Base-by-base conservation (phyloP, 2,797 vertebrate species). In the Pseudotriccus pelzelni region DNA sequence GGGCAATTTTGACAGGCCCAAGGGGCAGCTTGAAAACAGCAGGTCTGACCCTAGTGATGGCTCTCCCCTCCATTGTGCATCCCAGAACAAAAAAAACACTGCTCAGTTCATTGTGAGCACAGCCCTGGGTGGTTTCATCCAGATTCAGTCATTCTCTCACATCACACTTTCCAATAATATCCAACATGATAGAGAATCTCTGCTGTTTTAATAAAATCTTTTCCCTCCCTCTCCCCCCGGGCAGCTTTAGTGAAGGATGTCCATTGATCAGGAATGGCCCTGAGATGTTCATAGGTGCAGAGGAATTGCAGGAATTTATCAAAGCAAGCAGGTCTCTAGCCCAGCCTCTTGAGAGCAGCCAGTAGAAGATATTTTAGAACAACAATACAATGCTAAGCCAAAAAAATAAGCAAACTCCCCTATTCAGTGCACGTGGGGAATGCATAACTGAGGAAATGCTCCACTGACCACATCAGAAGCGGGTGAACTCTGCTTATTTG, bases 271-370 rank as follows among this genome's bases (percentile, higher is more conserved):
- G 55, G 34, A 88, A 88, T 10, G 37, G 66, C 62, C 62, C 47
- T 14, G 66, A 81, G 59, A 86, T 25, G 55, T 21, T 79, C 32
- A 23, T 20, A 41, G 30, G 59, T 12, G 3, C 30, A 34, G 1
- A 90, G 69, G 62, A 94, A 93, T 72, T 63, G 39, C 79, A 90
- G 81, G 94, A 94, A 90, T 95, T 84, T 63, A 66, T 77, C 79
- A 78, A 58, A 88, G 49, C 82, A 82, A 72, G 58, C 44, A 80
- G 32, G n/a, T 84, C 30, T 70, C 53, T 5, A 90, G 90, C 70
- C 63, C 85, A 86, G 74, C 28, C 50, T n/a, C 59, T 59, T 27
- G 9, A 39, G 32, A 87, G 67, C 67, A 87, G 78, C 28, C 74
- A 62, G 63, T 2, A 70, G 58, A 56, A 70, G 63, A 23, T 53